phyloP scores from a whole-genome alignment of 1,140 invertebrate species.

The Pinna nobilis region DNA sequence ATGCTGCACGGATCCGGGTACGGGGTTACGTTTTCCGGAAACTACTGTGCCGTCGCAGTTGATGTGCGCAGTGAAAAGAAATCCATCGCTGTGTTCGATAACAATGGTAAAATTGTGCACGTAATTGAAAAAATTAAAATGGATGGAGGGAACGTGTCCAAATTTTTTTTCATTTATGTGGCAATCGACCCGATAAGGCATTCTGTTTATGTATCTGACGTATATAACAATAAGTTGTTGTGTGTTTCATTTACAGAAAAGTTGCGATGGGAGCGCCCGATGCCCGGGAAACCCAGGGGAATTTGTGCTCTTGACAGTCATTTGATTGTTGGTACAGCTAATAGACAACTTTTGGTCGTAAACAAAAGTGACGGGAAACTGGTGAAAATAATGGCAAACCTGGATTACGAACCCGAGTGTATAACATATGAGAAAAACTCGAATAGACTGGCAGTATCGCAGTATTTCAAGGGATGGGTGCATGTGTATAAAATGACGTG shows the following conservation, averaged over 20 bases:
- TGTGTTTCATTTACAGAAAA: constrained; percentile 19
- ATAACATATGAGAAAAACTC: background rate
- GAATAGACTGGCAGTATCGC: constrained; percentile 11
- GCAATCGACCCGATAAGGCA: background rate
- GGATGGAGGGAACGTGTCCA: background rate
- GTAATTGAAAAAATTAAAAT: background rate
- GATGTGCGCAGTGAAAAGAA: background rate
- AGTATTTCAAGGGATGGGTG: constrained; percentile 15
- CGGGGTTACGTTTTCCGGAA: background rate
- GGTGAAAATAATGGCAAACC: background rate
- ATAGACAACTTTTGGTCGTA: constrained; percentile 2
- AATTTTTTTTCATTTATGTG: constrained; percentile 5
- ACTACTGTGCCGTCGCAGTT: background rate
- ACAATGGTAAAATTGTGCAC: constrained; percentile 3
- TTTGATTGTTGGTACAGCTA: constrained; percentile 5
- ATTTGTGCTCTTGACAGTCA: background rate
- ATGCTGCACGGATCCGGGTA: constrained; percentile 2
- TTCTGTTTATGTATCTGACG: constrained; percentile 8
- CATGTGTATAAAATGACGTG: constrained; percentile 4
- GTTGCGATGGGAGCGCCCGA: background rate
- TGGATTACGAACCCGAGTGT: constrained; percentile 14
- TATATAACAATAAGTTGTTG: constrained; percentile 8
- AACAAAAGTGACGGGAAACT: background rate
- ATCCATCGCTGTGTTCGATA: background rate
- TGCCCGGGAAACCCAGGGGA: constrained; percentile 2